These are phyloP conservation scores for Clostera curtula DNA, from an alignment of 2,888 invertebrate genomes.

Conservation along the genomic window DNA sequence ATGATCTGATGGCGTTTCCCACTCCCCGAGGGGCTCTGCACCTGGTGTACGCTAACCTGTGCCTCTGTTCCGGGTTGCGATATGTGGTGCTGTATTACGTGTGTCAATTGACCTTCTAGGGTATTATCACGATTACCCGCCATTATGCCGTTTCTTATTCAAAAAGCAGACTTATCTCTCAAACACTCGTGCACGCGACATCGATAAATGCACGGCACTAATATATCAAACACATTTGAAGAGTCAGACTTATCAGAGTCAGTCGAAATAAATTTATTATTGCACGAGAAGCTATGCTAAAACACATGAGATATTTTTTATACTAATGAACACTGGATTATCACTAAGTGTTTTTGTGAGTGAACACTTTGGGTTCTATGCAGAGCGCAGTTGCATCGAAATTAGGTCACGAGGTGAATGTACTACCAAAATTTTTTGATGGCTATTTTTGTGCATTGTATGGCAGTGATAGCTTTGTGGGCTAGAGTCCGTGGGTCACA, in stretches of 20 bases:
- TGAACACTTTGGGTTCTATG: slow-evolving; percentile 45
- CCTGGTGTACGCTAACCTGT: slow-evolving; percentile 66
- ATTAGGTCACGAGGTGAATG: slow-evolving; percentile 60
- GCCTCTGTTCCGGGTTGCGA: slow-evolving; percentile 52
- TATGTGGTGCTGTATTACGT: slow-evolving; percentile 63
- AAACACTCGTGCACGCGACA: slow-evolving; percentile 19
- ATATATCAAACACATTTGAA: slow-evolving; percentile 16
- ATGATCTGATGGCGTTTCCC: slow-evolving; percentile 69
- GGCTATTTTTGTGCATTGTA: slow-evolving; percentile 12
- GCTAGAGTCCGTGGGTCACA: slow-evolving; percentile 30
- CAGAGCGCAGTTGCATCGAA: slow-evolving; percentile 56
- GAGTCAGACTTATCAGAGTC: slow-evolving; percentile 48
- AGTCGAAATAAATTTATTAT: slow-evolving; percentile 44
- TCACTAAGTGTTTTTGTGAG: slow-evolving; percentile 35
- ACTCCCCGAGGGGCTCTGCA: slow-evolving; percentile 52
- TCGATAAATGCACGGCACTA: slow-evolving; percentile 17
- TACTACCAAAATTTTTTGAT: slow-evolving; percentile 38
- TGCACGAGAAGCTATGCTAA: slow-evolving; percentile 33
- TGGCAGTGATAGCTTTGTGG: slow-evolving; percentile 47
- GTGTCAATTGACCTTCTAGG: slow-evolving; percentile 56
- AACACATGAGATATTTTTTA: slow-evolving; percentile 22
- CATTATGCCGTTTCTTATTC: slow-evolving; percentile 36
- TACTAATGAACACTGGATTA: slow-evolving; percentile 69
- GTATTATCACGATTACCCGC: slow-evolving; percentile 34
- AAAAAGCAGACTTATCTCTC: slow-evolving; percentile 30